Evolutionary conservation across 2,888 invertebrate species (phyloP).

Genomic region (Alentia gelatinosa): DNA sequence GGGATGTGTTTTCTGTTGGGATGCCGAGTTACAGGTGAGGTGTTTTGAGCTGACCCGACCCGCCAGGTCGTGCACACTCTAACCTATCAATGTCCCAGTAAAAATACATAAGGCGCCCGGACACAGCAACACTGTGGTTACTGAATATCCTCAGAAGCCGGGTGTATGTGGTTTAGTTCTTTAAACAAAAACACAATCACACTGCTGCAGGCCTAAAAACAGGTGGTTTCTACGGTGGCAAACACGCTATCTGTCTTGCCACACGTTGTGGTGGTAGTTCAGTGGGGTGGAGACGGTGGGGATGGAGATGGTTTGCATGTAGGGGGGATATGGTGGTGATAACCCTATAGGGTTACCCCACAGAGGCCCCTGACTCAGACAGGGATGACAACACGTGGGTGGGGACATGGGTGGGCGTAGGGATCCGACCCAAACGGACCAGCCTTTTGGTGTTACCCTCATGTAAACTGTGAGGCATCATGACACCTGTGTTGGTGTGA

Average conservation of each 20-base stretch:
- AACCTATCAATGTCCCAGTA: background rate
- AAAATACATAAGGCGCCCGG: background rate
- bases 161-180: background rate
- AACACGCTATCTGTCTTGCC: background rate
- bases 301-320: no score
- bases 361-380: background rate
- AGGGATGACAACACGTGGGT: background rate
- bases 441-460: background rate
- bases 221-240: background rate
- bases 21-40: background rate
- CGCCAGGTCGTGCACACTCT: background rate
- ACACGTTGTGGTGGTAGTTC: background rate
- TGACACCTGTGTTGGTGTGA: background rate
- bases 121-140: background rate
- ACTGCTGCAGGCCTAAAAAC: background rate
- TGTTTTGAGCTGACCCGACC: background rate
- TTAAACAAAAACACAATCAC: constrained; percentile 8
- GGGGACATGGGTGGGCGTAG: background rate
- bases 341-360: background rate
- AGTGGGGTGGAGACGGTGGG: background rate
- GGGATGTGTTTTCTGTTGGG: background rate
- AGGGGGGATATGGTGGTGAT: no score
- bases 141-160: background rate
- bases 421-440: background rate
- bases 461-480: background rate